These are phyloP conservation scores for Lottia scabra DNA, from an alignment of 2,888 invertebrate genomes.

Conservation along the genomic window DNA sequence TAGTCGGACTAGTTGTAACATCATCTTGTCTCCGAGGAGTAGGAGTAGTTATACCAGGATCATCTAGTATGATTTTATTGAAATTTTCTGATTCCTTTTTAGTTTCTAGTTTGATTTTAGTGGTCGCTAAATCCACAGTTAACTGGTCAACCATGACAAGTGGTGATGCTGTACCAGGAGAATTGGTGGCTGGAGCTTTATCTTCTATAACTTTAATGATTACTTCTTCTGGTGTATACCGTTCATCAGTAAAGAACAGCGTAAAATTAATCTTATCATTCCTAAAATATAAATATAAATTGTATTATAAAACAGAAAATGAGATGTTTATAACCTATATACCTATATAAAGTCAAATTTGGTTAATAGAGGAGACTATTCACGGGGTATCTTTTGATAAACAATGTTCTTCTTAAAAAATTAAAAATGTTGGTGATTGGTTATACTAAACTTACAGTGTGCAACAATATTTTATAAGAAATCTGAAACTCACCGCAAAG, in stretches of 20 bases:
- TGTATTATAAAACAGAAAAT: not conserved
- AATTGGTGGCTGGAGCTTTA: constrained; percentile 34
- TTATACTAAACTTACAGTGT: too few species aligned
- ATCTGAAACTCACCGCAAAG: constrained; percentile 39
- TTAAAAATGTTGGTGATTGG: too few species aligned
- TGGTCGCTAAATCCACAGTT: constrained; percentile 41
- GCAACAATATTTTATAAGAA: too few species aligned
- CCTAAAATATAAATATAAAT: constrained; percentile 32
- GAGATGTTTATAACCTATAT: too few species aligned
- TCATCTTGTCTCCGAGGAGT: not conserved
- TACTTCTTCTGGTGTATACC: constrained; percentile 31
- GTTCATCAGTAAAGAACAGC: constrained; percentile 45
- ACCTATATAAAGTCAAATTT: too few species aligned
- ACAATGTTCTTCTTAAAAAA: too few species aligned
- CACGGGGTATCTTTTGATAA: too few species aligned
- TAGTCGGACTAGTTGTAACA: constrained; percentile 11
- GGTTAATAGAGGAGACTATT: too few species aligned
- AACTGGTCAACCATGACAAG: constrained; percentile 43
- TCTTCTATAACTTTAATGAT: constrained; percentile 48
- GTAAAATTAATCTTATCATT: constrained; percentile 46
- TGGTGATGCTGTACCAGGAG: not conserved
- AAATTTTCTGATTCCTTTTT: constrained; percentile 43
- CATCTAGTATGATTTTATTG: constrained; percentile 33
- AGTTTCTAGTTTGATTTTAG: constrained; percentile 42
- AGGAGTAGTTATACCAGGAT: not conserved